These are phyloP conservation scores for Hepsetus odoe DNA, from an alignment of 2,113 vertebrate genomes.

Conservation along the genomic window DNA sequence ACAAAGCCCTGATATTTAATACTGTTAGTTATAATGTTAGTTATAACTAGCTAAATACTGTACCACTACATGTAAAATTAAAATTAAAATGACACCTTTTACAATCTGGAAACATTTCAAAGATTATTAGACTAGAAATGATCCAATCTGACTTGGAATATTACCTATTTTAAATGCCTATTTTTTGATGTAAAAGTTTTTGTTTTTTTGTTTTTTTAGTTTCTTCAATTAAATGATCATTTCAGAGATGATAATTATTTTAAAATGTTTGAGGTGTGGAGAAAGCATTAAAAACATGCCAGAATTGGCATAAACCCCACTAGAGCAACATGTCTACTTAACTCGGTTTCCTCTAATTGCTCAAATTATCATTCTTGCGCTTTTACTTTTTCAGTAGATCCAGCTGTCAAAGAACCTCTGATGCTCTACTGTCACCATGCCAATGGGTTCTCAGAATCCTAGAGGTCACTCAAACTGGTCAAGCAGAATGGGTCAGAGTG, in stretches of 20 bases:
- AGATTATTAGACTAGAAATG: not conserved
- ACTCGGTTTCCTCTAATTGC: not conserved
- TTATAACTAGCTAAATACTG: not conserved
- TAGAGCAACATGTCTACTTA: not conserved
- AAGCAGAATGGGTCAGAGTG: conserved; percentile 30
- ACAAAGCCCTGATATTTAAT: not conserved
- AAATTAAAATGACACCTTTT: too few relatives aligned
- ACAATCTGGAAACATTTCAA: too few relatives aligned
- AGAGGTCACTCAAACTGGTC: conserved; percentile 35
- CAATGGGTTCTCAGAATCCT: not conserved
- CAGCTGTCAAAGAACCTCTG: not conserved
- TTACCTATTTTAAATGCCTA: too few relatives aligned
- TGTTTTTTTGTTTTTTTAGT: too few relatives aligned
- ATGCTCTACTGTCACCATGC: not conserved
- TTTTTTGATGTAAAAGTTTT: too few relatives aligned
- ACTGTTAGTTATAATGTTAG: too few relatives aligned
- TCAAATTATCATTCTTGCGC: not conserved
- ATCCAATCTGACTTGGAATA: not conserved
- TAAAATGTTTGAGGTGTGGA: not conserved
- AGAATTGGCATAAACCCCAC: not conserved
- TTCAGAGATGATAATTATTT: too few relatives aligned
- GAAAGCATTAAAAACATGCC: not conserved
- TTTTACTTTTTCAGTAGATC: not conserved
- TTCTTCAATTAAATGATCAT: too few relatives aligned
- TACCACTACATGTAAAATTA: not conserved